Base-by-base conservation (phyloP, 1,140 invertebrate species). In the Euura lappo region DNA sequence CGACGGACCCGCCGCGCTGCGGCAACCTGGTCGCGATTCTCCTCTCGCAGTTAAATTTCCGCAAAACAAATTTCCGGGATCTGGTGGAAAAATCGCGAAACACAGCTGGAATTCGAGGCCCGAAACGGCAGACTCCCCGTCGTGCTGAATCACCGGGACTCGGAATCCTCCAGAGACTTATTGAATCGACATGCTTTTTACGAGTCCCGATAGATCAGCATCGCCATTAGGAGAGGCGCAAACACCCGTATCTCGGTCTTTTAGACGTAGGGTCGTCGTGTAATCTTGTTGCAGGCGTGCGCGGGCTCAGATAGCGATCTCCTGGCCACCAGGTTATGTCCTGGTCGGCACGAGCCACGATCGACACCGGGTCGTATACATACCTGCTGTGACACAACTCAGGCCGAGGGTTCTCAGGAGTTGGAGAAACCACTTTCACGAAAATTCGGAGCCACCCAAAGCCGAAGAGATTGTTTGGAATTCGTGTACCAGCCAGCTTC, bases 291-390 rank as follows among this genome's bases (percentile, higher is more conserved):
- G 6, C 51, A 60, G 51, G 51, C 51, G 51, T 60, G 51, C 51
- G 51, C 13, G 8, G 13, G 8, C 51, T n/a, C 8, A 60, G 51
- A 60, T 60, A 60, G 51, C 13, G 51, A 60, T 60, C 51, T 60
- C 6, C 51, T 4, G 13, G 8, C 51, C 3, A 60, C 51, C 51
- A 6, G 51, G 6, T n/a, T 3, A 60, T 60, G 51, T 60, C 51
- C 51, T n/a, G 51, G 51, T 60, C 13, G 51, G 51, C 51, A 60
- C 51, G 51, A 60, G 51, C 51, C 51, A 60, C 51, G 51, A 60
- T 60, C 51, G 51, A n/a, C 51, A 60, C 51, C 6, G 13, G 51
- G 51, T 60, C 51, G 51, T 11, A 60, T 60, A 60, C 51, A 6
- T 60, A 60, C 51, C 51, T 60, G 51, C 51, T 60, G 51, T 60